Conservation (phyloP, 2,113 vertebrate species). For the Lagenorhynchus albirostris region DNA sequence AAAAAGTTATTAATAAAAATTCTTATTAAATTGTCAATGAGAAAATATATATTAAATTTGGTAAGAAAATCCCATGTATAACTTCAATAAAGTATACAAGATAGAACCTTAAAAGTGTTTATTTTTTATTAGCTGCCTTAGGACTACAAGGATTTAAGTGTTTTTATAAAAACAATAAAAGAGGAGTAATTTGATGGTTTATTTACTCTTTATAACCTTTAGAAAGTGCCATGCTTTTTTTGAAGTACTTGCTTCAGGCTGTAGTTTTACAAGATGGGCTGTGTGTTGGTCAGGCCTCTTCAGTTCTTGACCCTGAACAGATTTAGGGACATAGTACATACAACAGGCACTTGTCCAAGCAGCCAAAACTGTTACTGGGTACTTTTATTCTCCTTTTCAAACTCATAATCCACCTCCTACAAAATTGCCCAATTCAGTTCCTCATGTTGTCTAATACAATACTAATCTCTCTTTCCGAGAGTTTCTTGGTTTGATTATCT, state of each 20-base stretch:
- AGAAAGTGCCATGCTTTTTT: constrained; percentile 88
- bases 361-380: constrained; percentile 80
- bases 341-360: constrained; percentile 81
- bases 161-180: constrained; percentile 93
- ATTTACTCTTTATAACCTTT: constrained; percentile 94
- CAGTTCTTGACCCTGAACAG: constrained; percentile 87
- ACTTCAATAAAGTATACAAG: constrained; percentile 74
- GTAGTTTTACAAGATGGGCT: constrained; percentile 89
- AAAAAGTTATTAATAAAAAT: constrained; percentile 73
- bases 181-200: constrained; percentile 90
- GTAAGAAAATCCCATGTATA: constrained; percentile 63
- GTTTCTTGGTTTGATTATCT: constrained; percentile 47
- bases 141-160: constrained; percentile 90
- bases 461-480: constrained; percentile 61
- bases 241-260: constrained; percentile 92
- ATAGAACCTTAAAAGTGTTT: constrained; percentile 83
- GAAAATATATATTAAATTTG: constrained; percentile 66
- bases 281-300: constrained; percentile 86
- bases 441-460: constrained; percentile 76
- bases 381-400: constrained; percentile 82
- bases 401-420: constrained; percentile 82
- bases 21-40: constrained; percentile 53
- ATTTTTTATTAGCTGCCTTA: constrained; percentile 90
- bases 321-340: constrained; percentile 84
- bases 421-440: constrained; percentile 78